Base-by-base conservation (phyloP, 2,113 vertebrate genomes). In the Macquaria ambigua region DNA sequence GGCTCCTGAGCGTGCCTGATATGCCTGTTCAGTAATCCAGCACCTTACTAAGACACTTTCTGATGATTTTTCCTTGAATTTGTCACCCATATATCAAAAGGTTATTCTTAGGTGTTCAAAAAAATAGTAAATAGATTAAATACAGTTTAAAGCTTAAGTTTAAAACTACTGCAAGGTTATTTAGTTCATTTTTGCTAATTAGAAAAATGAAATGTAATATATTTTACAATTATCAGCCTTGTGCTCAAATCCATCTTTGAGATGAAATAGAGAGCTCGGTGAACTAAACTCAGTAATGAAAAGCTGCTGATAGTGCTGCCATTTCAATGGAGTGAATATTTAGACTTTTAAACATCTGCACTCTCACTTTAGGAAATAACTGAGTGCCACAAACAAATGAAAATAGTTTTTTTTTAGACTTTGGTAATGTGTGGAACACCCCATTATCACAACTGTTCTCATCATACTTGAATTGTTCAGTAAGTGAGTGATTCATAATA, bases 391-490 rank as follows among this genome's bases (percentile, higher is more conserved):
- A 75, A 82, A 72, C 61, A 84, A 69, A 84, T 25, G 73, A 23
- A 46, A 37, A 28, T 18, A 8, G 8, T 11, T 14, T 3, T 21
- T 20, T 61, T 18, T 3, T 52, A 77, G 56, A 43, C 48, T 78
- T 74, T 39, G 70, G n/a, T 53, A 14, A 3, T 64, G 2, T 66
- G 21, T 67, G 72, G 68, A 79, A 62, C 39, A 61, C 0, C 53
- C 21, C 34, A 77, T 82, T 83, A 74, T 76, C 64, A 59, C 52
- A 74, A 70, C 59, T 61, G 68, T 39, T 61, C 12, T 76, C 56
- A 76, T 85, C 67, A 77, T 28, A 58, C 37, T 79, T 83, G 25
- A 90, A 83, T 88, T 86, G 80, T 87, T 90, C 59, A 88, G 56
- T 56, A 43, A 82, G 48, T 66, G 74, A 87, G 74, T 88, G 69